phyloP scores from a whole-genome alignment of 2,113 vertebrate genomes.

The Oncorhynchus nerka region DNA sequence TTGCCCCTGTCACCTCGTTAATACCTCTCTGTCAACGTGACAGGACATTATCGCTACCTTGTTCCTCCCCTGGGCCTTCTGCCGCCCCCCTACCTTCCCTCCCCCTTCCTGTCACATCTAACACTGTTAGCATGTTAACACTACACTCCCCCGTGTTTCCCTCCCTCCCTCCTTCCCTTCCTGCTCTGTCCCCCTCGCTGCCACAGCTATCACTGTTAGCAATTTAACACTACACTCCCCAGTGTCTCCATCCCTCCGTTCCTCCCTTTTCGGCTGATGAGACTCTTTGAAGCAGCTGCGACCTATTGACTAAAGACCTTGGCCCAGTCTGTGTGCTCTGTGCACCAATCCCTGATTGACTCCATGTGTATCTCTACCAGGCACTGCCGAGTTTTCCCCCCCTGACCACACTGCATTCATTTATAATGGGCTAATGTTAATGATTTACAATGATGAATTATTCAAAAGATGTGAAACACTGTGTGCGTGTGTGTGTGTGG shows the following conservation, averaged over 20 bases:
- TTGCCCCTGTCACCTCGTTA: constrained; percentile 48
- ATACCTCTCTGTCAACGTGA: constrained; percentile 55
- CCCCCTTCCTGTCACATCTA: constrained; percentile 35
- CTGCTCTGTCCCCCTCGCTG: constrained; percentile 25
- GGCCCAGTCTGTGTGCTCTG: background rate
- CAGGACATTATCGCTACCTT: constrained; percentile 39
- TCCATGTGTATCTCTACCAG: constrained; percentile 51
- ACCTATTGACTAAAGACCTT: constrained; percentile 34
- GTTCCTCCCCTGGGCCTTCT: constrained; percentile 38
- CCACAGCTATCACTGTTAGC: constrained; percentile 32
- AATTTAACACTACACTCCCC: constrained; percentile 20
- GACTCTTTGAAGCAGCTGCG: constrained; percentile 12
- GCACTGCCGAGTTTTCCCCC: constrained; percentile 47
- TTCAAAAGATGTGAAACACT: constrained; percentile 32
- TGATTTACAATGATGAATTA: constrained; percentile 60
- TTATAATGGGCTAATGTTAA: constrained; percentile 62
- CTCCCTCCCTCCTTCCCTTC: too few species aligned
- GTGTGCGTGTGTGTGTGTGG: background rate
- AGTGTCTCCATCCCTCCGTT: background rate
- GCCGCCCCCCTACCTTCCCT: background rate
- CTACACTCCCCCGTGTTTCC: background rate
- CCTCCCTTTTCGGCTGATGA: background rate
- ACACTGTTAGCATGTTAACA: constrained; percentile 33
- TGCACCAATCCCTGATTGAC: constrained; percentile 25
- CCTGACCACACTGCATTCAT: constrained; percentile 38